Conservation (phyloP, 2,888 invertebrate genomes). For the Rhagophthalmus giganteus region DNA sequence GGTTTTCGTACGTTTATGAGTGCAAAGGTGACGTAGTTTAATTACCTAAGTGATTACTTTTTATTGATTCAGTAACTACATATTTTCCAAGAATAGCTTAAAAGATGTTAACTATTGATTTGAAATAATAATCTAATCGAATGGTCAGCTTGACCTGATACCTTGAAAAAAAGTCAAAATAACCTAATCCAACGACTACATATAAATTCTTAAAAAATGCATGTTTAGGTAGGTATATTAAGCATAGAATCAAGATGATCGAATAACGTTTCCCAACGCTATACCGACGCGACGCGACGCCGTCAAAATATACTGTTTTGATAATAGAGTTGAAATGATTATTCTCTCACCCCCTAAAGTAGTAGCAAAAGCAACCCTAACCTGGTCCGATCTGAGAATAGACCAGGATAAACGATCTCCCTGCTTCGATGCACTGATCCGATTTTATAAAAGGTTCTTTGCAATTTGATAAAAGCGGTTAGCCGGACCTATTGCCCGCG, state of each 20-base stretch:
- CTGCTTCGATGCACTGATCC: conserved; percentile 49
- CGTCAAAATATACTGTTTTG: conserved; percentile 1
- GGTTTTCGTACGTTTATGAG: no score
- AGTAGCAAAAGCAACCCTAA: conserved; percentile 31
- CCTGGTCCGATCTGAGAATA: conserved; percentile 39
- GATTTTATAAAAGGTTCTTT: conserved; percentile 54
- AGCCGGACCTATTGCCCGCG: conserved; percentile 48
- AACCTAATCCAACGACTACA: no score
- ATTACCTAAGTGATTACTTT: no score
- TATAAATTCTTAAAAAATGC: not conserved
- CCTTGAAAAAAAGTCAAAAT: no score
- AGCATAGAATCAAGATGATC: not conserved
- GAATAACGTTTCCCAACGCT: not conserved
- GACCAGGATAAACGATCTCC: conserved; percentile 48
- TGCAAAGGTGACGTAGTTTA: no score
- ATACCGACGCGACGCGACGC: no score
- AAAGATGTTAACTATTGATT: no score
- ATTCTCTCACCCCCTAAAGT: conserved; percentile 35
- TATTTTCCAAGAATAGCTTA: no score
- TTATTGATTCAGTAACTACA: no score
- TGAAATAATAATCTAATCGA: no score
- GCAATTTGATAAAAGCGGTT: conserved; percentile 54
- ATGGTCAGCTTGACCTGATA: no score
- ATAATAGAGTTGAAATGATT: conserved; percentile 40
- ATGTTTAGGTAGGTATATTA: no score